Percentiles rank a stretch among this genome's conserved stretches.
These are phyloP conservation scores for Oscheius sp. DNA, from an alignment of 2,888 invertebrate genomes.

Conservation along the genomic window DNA sequence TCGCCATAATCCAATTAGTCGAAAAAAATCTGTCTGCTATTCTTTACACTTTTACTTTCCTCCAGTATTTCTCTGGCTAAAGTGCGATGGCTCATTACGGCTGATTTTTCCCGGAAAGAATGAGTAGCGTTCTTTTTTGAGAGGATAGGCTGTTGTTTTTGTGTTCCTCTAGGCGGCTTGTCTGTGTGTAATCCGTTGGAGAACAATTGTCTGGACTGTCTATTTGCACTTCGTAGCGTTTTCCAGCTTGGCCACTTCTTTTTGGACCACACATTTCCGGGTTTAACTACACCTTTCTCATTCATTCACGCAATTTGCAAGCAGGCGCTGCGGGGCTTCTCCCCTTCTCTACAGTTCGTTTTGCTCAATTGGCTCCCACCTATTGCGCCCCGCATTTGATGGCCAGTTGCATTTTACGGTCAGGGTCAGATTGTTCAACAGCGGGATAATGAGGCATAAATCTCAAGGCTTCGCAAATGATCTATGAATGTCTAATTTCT, in stretches of 20 bases:
- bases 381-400: not conserved
- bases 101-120: no score
- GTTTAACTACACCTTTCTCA: not conserved
- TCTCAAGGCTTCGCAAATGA: not conserved
- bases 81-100: no score
- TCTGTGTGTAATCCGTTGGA: slow-evolving; percentile 18
- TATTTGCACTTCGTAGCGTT: slow-evolving; percentile 22
- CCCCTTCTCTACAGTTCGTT: not conserved
- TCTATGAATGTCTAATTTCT: not conserved
- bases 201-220: slow-evolving; percentile 20
- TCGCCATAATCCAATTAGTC: slow-evolving; percentile 19
- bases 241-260: slow-evolving; percentile 21
- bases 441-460: slow-evolving; percentile 7
- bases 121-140: no score
- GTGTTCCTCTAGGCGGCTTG: not conserved
- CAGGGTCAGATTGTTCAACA: not conserved
- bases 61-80: not conserved
- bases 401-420: slow-evolving; percentile 24
- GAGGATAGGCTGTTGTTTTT: not conserved
- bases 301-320: not conserved
- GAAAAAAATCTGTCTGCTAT: slow-evolving; percentile 10
- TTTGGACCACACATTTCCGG: not conserved
- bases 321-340: no score
- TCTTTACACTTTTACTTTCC: not conserved
- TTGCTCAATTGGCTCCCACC: slow-evolving; percentile 15